Base-by-base conservation (phyloP, 1,140 invertebrate species). In the Saxidomus purpurata region DNA sequence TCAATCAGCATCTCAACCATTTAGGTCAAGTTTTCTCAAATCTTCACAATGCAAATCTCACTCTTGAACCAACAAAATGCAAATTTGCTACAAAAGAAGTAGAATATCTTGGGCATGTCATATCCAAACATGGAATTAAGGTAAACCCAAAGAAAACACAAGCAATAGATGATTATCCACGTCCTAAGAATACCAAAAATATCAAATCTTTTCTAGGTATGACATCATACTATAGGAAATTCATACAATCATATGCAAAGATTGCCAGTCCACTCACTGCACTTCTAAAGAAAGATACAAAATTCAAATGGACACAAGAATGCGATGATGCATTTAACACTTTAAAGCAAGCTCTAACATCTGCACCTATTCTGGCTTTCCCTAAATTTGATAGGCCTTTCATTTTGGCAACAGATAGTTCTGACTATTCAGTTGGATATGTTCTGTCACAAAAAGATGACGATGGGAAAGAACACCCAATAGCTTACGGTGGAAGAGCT, bases 1-100 rank as follows among this genome's bases (percentile, higher is more conserved):
- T 95, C 71, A 93, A 96, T 6, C 91, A 96, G n/a, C 96, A 97
- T 89, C 74, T 96, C 0, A 38, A 87, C n/a, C 80, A 95, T 38
- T 61, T 96, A 36, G 28, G 43, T 11, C 25, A 76, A 36, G 43
- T 87, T 9, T 90, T 90, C 38, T 9, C 61, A n/a, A 55, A 83
- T 36, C 49, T 90, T n/a, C 0, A 47, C 1, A 13, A 52, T 55
- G 52, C 61, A 11, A 77, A 43, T 43, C 89, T 97, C 1, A 96
- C 95, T n/a, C 91, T 96, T 0, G 96, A 96, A 36, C 90, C 91
- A 22, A 47, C 17, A 17, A 93, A 92, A 77, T 93, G 91, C 86
- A 43, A 85, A 6, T 92, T 92, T 88, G 88, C 79, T 59, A 38
- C 55, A 11, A 40, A 59, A 69, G 25, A 87, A 67, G 69, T 90